Percentiles rank a stretch among this genome's conserved stretches.
Conservation (phyloP, 2,113 vertebrate species). For the Oreochromis spilurus region DNA sequence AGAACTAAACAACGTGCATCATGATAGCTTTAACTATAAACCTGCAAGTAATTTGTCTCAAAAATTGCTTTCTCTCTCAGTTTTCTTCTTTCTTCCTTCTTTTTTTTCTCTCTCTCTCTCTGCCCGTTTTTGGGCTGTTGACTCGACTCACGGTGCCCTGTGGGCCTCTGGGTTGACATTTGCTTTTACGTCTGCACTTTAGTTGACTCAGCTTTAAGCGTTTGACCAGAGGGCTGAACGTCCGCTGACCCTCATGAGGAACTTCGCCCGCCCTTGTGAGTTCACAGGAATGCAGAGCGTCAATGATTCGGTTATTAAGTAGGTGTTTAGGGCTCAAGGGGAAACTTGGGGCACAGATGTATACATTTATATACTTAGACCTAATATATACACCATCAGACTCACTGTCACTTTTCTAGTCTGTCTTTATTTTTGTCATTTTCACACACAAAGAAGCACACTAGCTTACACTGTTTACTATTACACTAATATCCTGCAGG, state of each 20-base stretch:
- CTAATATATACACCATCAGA: background rate
- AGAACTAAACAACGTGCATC: background rate
- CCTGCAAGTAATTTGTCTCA: background rate
- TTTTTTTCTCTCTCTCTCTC: background rate
- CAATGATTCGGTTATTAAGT: background rate
- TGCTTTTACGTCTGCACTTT: slow-evolving; percentile 13
- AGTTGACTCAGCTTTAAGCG: background rate
- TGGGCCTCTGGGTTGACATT: background rate
- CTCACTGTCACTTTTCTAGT: background rate
- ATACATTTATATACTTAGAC: background rate
- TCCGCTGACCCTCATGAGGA: background rate
- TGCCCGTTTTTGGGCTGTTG: background rate
- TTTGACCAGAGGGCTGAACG: background rate
- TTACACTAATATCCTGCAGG: background rate
- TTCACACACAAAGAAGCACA: background rate
- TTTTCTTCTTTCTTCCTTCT: background rate
- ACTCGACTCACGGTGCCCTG: background rate
- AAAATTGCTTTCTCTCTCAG: background rate
- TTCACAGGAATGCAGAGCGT: background rate
- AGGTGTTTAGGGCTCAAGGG: background rate
- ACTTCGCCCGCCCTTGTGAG: background rate
- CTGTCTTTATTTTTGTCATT: background rate
- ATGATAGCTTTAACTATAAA: background rate
- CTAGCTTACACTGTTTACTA: background rate
- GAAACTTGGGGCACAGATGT: background rate